Percentiles rank a stretch among this genome's conserved stretches.
Conservation (phyloP, 2,797 vertebrate species). For the Chelon auratus region DNA sequence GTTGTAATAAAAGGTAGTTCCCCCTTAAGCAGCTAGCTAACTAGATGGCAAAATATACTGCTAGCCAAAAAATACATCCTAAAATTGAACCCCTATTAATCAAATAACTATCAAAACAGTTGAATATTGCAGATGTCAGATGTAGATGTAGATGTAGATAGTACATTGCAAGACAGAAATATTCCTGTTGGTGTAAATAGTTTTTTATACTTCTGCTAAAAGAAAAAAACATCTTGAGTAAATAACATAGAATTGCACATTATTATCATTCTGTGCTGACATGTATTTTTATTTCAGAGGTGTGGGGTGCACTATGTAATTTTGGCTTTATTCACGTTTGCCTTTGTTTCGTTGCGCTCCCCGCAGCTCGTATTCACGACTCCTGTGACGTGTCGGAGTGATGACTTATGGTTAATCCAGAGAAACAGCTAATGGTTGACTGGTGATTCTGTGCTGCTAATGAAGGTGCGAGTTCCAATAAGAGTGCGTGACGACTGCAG, state of each 20-base stretch:
- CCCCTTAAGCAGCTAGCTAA: too few relatives aligned
- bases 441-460: slow-evolving; percentile 29
- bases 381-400: slow-evolving; percentile 37
- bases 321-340: slow-evolving; percentile 39
- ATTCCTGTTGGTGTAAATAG: neutral
- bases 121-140: too few relatives aligned
- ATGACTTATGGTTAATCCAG: slow-evolving; percentile 54
- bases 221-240: neutral
- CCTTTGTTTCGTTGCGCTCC: slow-evolving; percentile 45
- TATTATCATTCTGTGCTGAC: slow-evolving; percentile 8
- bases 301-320: slow-evolving; percentile 1
- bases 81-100: too few relatives aligned
- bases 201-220: slow-evolving; percentile 20
- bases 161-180: too few relatives aligned
- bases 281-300: slow-evolving; percentile 33
- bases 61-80: too few relatives aligned
- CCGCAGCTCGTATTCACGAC: slow-evolving; percentile 48
- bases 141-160: too few relatives aligned
- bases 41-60: too few relatives aligned
- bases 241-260: slow-evolving; percentile 46
- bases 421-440: slow-evolving; percentile 26
- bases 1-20: too few relatives aligned
- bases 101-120: too few relatives aligned
- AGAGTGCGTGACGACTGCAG: slow-evolving; percentile 49
- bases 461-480: slow-evolving; percentile 55